phyloP scores from a whole-genome alignment of 2,113 vertebrate species.

The Sitta europaea region DNA sequence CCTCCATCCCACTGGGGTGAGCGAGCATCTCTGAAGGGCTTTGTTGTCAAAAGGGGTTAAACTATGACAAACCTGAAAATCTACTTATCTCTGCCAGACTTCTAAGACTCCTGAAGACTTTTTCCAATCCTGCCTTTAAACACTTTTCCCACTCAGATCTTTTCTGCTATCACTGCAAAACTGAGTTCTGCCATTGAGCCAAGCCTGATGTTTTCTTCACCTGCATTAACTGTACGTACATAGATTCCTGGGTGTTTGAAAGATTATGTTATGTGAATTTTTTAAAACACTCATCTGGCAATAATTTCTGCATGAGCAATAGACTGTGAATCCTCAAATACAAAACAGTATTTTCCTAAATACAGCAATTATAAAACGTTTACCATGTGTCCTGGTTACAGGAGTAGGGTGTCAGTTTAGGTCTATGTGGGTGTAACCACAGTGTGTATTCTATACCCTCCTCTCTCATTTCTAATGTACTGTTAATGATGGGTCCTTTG shows the following conservation, averaged over 20 bases:
- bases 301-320: background rate
- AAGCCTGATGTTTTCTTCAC: background rate
- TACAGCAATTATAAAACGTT: background rate
- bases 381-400: background rate
- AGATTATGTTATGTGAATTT: background rate
- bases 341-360: background rate
- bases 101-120: background rate
- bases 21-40: background rate
- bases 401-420: background rate
- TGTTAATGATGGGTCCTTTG: background rate
- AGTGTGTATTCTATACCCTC: background rate
- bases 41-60: background rate
- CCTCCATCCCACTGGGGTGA: fast-evolving
- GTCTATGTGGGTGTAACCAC: background rate
- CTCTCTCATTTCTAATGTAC: background rate
- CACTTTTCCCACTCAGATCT: background rate
- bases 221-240: background rate
- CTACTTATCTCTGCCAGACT: background rate
- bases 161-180: background rate
- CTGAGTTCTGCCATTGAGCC: background rate
- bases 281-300: background rate
- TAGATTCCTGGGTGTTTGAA: background rate
- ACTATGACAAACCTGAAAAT: background rate
- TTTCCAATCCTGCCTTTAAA: background rate
- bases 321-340: background rate